phyloP scores from a whole-genome alignment of 2,888 invertebrate genomes.

The Apodemia zela region DNA sequence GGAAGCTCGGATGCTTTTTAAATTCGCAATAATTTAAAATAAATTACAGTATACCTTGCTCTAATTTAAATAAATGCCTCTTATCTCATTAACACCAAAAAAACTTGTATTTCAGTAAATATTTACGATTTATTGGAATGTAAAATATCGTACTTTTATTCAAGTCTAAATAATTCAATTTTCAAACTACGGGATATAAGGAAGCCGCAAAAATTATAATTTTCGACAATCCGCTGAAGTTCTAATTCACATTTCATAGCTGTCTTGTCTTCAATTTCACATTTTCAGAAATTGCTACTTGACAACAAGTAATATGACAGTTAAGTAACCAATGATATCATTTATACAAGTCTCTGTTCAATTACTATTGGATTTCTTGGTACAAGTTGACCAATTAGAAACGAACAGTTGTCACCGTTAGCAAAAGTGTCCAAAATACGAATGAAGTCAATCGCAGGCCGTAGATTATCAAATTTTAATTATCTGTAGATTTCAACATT shows the following conservation, averaged over 20 bases:
- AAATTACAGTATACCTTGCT: slow-evolving; percentile 22
- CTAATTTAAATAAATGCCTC: background rate
- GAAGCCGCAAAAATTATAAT: slow-evolving; percentile 9
- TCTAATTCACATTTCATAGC: background rate
- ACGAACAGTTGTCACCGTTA: slow-evolving; percentile 61
- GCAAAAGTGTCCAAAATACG: slow-evolving; percentile 30
- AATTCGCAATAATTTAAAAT: slow-evolving; percentile 10
- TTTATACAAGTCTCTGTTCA: slow-evolving; percentile 27
- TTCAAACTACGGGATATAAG: background rate
- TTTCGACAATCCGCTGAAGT: background rate
- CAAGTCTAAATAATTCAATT: background rate
- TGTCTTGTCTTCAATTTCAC: background rate
- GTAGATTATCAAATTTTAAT: background rate
- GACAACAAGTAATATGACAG: background rate
- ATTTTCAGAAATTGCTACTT: background rate
- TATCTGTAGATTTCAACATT: background rate
- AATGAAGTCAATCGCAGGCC: background rate
- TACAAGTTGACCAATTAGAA: slow-evolving; percentile 64
- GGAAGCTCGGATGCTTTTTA: slow-evolving; percentile 21
- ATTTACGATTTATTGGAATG: background rate
- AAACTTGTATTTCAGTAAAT: background rate
- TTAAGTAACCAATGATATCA: background rate
- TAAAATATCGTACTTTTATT: slow-evolving; percentile 1
- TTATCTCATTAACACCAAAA: slow-evolving; percentile 16
- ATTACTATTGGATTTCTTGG: slow-evolving; percentile 31